phyloP scores from a whole-genome alignment of 2,888 invertebrate genomes.

The Trachelus tabidus region DNA sequence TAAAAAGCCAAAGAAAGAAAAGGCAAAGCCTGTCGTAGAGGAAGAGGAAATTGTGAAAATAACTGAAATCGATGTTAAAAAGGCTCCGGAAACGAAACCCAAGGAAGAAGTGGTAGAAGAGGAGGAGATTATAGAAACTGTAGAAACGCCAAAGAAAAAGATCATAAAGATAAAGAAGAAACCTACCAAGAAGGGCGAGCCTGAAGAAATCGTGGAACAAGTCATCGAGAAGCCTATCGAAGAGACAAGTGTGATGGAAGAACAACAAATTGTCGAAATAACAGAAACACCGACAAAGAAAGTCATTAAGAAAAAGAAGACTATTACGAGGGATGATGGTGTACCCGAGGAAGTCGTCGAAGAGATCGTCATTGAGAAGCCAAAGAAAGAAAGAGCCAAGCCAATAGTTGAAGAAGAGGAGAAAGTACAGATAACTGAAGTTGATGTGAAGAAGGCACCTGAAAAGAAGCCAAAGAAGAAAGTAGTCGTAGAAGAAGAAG shows the following conservation, averaged over 20 bases:
- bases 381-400: slow-evolving; percentile 28
- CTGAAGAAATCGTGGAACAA: slow-evolving; percentile 38
- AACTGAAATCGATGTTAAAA: slow-evolving; percentile 37
- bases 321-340: slow-evolving; percentile 31
- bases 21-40: slow-evolving; percentile 25
- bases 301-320: slow-evolving; percentile 35
- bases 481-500: too few species aligned
- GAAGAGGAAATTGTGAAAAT: slow-evolving; percentile 35
- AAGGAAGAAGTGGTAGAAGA: slow-evolving; percentile 38
- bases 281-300: slow-evolving; percentile 7
- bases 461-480: too few species aligned
- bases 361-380: slow-evolving; percentile 37
- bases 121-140: slow-evolving; percentile 49
- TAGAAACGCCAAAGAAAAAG: slow-evolving; percentile 60
- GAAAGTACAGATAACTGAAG: slow-evolving; percentile 41
- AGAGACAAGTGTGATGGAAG: slow-evolving; percentile 50
- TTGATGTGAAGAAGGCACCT: slow-evolving; percentile 36
- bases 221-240: slow-evolving; percentile 37
- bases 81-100: slow-evolving; percentile 11
- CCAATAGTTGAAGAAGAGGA: slow-evolving; percentile 31
- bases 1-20: slow-evolving; percentile 24
- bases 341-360: slow-evolving; percentile 42
- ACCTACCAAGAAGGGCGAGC: slow-evolving; percentile 32
- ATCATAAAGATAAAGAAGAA: slow-evolving; percentile 54
- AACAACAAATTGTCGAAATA: slow-evolving; percentile 39